Percentiles rank a stretch among this genome's conserved stretches.
These are phyloP conservation scores for Masnerella sp. DNA, from an alignment of 2,888 invertebrate genomes.

Conservation along the genomic window DNA sequence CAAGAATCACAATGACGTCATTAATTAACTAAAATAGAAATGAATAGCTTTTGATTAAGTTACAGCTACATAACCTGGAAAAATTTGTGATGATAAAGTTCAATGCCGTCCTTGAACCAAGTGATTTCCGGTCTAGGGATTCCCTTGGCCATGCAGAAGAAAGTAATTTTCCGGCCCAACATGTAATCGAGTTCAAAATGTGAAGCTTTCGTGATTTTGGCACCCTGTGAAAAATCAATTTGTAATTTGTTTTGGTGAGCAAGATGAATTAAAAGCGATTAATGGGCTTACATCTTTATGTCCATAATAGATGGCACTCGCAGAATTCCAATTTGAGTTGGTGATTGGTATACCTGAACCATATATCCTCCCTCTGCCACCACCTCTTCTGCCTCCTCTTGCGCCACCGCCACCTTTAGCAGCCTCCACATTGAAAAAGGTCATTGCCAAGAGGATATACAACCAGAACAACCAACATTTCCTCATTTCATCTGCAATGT, in stretches of 20 bases:
- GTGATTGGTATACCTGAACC: slow-evolving; percentile 80
- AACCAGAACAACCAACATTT: slow-evolving; percentile 64
- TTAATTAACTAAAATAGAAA: too few species aligned
- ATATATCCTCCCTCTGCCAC: slow-evolving; percentile 77
- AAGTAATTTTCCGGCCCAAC: slow-evolving; percentile 86
- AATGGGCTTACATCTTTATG: slow-evolving; percentile 84
- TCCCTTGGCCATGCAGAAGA: slow-evolving; percentile 86
- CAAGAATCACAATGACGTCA: too few species aligned
- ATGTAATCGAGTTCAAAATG: slow-evolving; percentile 86
- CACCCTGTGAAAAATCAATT: slow-evolving; percentile 80
- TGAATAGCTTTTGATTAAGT: too few species aligned
- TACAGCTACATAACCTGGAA: too few species aligned
- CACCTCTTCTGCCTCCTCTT: too few species aligned
- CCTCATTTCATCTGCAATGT: slow-evolving; percentile 63
- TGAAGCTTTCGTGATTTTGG: slow-evolving; percentile 84
- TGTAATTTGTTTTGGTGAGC: too few species aligned
- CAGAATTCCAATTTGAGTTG: slow-evolving; percentile 80
- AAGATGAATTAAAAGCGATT: too few species aligned
- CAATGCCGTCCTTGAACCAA: slow-evolving; percentile 88
- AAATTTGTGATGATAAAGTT: slow-evolving; percentile 85
- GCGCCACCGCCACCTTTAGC: slow-evolving; percentile 60
- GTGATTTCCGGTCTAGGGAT: slow-evolving; percentile 86
- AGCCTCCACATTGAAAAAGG: slow-evolving; percentile 60
- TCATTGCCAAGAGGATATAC: slow-evolving; percentile 62
- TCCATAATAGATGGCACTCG: slow-evolving; percentile 81